Conservation (phyloP, 2,113 vertebrate species). For the Nycticebus coucang region DNA sequence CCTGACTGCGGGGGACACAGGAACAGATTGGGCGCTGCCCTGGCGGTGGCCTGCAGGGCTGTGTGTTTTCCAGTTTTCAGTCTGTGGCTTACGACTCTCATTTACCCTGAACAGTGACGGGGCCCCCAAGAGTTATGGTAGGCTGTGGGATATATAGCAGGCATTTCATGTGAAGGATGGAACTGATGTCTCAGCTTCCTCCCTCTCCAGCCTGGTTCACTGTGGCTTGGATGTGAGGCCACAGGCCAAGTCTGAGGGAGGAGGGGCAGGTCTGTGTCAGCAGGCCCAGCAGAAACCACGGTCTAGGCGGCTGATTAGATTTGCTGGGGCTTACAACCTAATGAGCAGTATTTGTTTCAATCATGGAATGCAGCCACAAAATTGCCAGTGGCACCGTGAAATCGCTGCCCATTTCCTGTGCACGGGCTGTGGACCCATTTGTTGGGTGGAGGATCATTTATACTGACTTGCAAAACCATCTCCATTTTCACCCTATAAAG, state of each 20-base stretch:
- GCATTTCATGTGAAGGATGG: accelerated
- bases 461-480: background rate
- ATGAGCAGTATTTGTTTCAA: background rate
- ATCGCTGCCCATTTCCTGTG: accelerated
- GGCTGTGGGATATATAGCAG: accelerated
- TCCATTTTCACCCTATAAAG: accelerated
- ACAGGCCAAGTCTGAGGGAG: accelerated
- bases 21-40: too few species aligned
- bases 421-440: background rate
- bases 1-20: too few species aligned
- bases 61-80: background rate
- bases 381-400: background rate
- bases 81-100: accelerated
- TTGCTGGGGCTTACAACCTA: accelerated
- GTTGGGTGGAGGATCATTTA: background rate
- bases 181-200: accelerated
- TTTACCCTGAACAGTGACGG: accelerated
- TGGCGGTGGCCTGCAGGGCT: too few species aligned
- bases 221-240: accelerated
- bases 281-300: accelerated
- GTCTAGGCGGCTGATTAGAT: background rate
- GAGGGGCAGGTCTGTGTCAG: accelerated
- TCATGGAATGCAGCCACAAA: background rate
- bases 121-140: accelerated
- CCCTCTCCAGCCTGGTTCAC: accelerated